phyloP scores from a whole-genome alignment of 2,113 vertebrate species.

The Azemiops feae region DNA sequence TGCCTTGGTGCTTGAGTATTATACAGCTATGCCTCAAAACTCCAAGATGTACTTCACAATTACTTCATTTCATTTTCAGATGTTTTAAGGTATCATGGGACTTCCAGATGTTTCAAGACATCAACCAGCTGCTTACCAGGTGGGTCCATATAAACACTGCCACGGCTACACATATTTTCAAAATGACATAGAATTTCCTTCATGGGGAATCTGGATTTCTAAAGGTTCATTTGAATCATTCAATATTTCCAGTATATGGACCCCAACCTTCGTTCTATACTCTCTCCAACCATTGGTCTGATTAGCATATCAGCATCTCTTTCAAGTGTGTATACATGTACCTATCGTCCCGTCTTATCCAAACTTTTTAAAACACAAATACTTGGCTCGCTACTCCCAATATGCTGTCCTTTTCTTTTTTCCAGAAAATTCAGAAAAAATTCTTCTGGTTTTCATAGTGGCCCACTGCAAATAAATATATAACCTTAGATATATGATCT shows the following conservation, averaged over 20 bases:
- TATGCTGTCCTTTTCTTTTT: not conserved
- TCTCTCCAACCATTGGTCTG: not conserved
- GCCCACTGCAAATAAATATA: not conserved
- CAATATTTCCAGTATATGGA: not conserved
- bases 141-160: not conserved
- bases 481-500: not conserved
- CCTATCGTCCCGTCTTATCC: not conserved
- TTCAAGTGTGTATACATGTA: not conserved
- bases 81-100: not conserved
- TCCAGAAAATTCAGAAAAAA: not conserved
- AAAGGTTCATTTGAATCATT: not conserved
- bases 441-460: not conserved
- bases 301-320: not conserved
- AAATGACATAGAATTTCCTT: not conserved
- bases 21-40: not conserved
- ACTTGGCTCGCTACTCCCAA: not conserved
- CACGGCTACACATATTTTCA: not conserved
- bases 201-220: not conserved
- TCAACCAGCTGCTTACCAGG: not conserved
- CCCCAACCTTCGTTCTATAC: not conserved
- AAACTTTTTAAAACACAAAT: not conserved
- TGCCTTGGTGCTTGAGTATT: not conserved
- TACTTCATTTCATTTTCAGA: not conserved
- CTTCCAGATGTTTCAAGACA: not conserved
- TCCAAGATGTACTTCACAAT: not conserved